Base-by-base conservation (phyloP, 2,888 invertebrate genomes). In the Orgyia antiqua region DNA sequence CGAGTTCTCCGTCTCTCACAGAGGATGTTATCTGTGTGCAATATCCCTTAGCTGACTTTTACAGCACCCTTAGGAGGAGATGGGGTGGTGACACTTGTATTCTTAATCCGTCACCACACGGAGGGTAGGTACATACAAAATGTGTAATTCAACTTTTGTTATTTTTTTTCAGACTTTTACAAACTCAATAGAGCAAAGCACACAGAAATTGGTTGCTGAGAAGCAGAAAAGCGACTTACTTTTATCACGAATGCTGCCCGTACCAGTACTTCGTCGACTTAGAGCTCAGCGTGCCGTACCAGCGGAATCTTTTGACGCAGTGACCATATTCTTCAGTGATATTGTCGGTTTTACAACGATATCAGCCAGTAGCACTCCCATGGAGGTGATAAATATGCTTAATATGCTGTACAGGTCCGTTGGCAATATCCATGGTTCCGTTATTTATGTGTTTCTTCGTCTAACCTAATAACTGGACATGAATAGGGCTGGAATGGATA, bases 291-390 rank as follows among this genome's bases (percentile, higher is more conserved):
- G 77, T 26, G 74, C 88, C 10, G 91, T 91, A 0, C 87, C 88
- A 0, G 92, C 92, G 0, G 91, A 92, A 58, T 84, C 88, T 1
- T 92, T 90, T 52, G 89, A 90, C 32, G 88, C 88, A 0, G 92
- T 91, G 26, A 92, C 92, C 1, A 90, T 92, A 36, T 92, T 90
- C 79, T 92, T 92, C 71, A 90, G 91, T 36, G 91, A 92, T 42
- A 91, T 92, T 39, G 91, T 91, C 13, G 91, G 91, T 2, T 92
- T 92, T 59, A 92, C 92, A 2, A 77, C 75, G 26, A 87, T 92
- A 37, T 89, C 91, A 0, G 89, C 90, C 1, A 74, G 65, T 33
- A 90, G 90, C 51, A 89, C 90, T 1, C 91, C 91, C 0, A 89
- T 91, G 88, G 88, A 91, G 66, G 86, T 89, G 33, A 88, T 89